Evolutionary conservation across 2,888 invertebrate species (phyloP).

Genomic region (Thumatha senex): DNA sequence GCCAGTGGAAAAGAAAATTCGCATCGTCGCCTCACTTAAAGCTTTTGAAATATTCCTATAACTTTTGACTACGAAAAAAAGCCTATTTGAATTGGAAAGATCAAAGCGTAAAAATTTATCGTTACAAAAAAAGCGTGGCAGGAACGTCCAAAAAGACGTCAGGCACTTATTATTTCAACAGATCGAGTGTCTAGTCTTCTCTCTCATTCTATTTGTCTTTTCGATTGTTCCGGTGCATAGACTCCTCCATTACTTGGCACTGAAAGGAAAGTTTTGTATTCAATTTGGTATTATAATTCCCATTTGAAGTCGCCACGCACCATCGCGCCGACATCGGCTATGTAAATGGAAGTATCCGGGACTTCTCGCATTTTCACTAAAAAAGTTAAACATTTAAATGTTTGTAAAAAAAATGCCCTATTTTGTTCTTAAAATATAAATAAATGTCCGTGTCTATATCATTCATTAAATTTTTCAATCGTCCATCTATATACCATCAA

Average conservation of each 20-base stretch:
- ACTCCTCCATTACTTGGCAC: slow-evolving; percentile 82
- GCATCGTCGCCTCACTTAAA: slow-evolving; percentile 78
- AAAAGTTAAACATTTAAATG: slow-evolving; percentile 56
- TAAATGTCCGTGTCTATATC: no score
- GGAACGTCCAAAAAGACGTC: slow-evolving; percentile 78
- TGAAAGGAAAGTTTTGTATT: slow-evolving; percentile 85
- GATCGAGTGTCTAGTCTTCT: slow-evolving; percentile 75
- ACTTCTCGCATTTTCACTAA: slow-evolving; percentile 74
- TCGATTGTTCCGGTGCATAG: slow-evolving; percentile 83
- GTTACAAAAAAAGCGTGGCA: slow-evolving; percentile 70
- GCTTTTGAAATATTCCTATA: slow-evolving; percentile 82
- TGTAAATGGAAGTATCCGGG: slow-evolving; percentile 81
- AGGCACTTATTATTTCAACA: slow-evolving; percentile 81
- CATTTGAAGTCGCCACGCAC: slow-evolving; percentile 83
- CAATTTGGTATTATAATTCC: slow-evolving; percentile 85
- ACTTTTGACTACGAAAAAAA: slow-evolving; percentile 78
- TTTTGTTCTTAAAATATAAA: no score
- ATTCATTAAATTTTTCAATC: no score
- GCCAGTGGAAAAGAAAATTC: slow-evolving; percentile 79
- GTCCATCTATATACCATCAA: no score
- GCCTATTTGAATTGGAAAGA: slow-evolving; percentile 83
- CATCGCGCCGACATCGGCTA: slow-evolving; percentile 82
- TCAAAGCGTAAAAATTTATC: slow-evolving; percentile 82
- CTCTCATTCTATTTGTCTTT: slow-evolving; percentile 81
- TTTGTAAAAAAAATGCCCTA: slow-evolving; percentile 8